Evolutionary conservation across 1,140 invertebrate species (phyloP).

Genomic region (Oryzaephilus surinamensis): DNA sequence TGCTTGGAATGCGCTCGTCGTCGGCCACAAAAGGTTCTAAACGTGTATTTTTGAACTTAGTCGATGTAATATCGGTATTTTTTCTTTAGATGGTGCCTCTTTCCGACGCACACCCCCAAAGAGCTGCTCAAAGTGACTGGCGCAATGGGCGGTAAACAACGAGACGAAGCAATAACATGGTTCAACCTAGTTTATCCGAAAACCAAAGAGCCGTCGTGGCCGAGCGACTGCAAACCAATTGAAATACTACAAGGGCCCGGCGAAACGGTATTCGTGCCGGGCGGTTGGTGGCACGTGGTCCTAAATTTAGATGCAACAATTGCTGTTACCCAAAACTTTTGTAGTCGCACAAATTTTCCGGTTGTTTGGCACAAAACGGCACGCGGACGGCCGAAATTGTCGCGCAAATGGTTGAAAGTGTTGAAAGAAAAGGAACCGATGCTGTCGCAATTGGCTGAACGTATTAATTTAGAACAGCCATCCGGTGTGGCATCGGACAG

Average conservation of each 20-base stretch:
- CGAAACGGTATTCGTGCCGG: slow-evolving; percentile 97
- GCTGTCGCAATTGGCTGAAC: slow-evolving; percentile 71
- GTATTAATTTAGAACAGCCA: slow-evolving; percentile 73
- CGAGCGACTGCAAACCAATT: slow-evolving; percentile 80
- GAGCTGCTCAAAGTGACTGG: slow-evolving; percentile 87
- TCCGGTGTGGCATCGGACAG: slow-evolving; percentile 92
- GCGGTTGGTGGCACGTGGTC: slow-evolving; percentile 98
- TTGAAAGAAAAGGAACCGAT: slow-evolving; percentile 65
- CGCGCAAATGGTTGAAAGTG: slow-evolving; percentile 45
- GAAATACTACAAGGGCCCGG: slow-evolving; percentile 96
- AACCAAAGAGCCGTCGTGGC: slow-evolving; percentile 83
- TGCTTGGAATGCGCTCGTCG: slow-evolving; percentile 96
- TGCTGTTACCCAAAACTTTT: slow-evolving; percentile 98
- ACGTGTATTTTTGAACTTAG: too few species aligned
- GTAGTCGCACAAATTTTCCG: slow-evolving; percentile 90
- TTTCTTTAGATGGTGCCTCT: slow-evolving; percentile 80
- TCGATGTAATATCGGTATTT: too few species aligned
- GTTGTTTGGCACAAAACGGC: slow-evolving; percentile 98
- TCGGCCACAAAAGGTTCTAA: slow-evolving; percentile 81
- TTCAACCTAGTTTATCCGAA: slow-evolving; percentile 94
- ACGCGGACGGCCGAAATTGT: slow-evolving; percentile 87
- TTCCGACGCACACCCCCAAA: slow-evolving; percentile 93
- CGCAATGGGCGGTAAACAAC: slow-evolving; percentile 85
- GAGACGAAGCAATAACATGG: slow-evolving; percentile 98
- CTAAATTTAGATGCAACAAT: slow-evolving; percentile 92